Percentiles rank a stretch among this genome's conserved stretches.
phyloP scores from a whole-genome alignment of 2,888 invertebrate genomes.

The Callyntrura sp. region DNA sequence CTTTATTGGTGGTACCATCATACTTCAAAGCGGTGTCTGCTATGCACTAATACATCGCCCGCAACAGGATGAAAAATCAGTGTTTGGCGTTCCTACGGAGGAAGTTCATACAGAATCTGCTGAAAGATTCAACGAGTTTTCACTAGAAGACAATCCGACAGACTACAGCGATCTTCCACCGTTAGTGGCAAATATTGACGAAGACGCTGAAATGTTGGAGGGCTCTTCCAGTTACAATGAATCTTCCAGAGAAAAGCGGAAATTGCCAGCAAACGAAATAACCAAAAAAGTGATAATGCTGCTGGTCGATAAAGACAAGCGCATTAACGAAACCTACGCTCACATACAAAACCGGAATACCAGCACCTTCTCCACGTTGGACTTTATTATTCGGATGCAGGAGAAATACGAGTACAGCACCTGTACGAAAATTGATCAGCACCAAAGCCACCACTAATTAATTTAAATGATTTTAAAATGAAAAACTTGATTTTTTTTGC shows the following conservation, averaged over 20 bases:
- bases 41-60: too few relatives aligned
- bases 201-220: too few relatives aligned
- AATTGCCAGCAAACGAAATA: not conserved
- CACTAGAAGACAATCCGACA: too few relatives aligned
- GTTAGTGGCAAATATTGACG: too few relatives aligned
- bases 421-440: not conserved
- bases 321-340: not conserved
- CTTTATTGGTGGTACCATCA: too few relatives aligned
- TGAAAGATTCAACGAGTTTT: too few relatives aligned
- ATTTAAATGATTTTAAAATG: not conserved
- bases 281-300: not conserved
- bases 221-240: not conserved
- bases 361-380: not conserved
- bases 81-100: too few relatives aligned
- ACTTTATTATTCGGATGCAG: conserved; percentile 38
- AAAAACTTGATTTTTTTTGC: not conserved
- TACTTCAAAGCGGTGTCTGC: too few relatives aligned
- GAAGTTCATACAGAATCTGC: too few relatives aligned
- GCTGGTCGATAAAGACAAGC: not conserved
- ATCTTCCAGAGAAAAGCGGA: not conserved
- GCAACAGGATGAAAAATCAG: too few relatives aligned
- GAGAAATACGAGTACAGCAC: conserved; percentile 35
- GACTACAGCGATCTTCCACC: too few relatives aligned
- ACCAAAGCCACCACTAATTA: not conserved
- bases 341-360: not conserved